A percentile compares a stretch with the other conserved stretches of the same genome.
phyloP scores from a whole-genome alignment of 2,797 vertebrate genomes.

The Aldrovandia affinis region DNA sequence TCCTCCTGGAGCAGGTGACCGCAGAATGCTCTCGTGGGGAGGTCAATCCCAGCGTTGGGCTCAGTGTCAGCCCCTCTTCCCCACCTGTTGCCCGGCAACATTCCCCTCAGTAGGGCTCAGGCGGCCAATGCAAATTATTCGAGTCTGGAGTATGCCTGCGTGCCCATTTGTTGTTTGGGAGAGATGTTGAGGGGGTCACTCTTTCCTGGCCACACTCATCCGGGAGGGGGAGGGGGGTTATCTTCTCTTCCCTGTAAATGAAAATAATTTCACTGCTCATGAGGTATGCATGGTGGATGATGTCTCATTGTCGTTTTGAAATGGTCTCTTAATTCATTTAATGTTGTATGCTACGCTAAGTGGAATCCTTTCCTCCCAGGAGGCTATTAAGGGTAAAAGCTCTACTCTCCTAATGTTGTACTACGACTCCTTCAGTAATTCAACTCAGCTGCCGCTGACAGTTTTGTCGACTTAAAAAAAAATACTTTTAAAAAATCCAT shows the following conservation, averaged over 20 bases:
- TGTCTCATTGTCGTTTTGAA: neutral
- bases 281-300: neutral
- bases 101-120: conserved; percentile 63
- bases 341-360: neutral
- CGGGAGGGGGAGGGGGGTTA: neutral
- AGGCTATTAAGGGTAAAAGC: neutral
- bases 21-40: conserved; percentile 52
- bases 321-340: conserved; percentile 2
- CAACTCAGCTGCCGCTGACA: neutral
- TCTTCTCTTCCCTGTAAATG: neutral
- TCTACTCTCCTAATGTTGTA: neutral
- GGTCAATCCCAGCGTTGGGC: conserved; percentile 51
- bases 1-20: conserved; percentile 74
- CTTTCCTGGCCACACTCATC: neutral
- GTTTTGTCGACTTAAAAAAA: neutral
- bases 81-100: conserved; percentile 75
- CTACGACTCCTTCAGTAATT: conserved; percentile 6
- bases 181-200: conserved; percentile 39
- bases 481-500: neutral
- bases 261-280: neutral
- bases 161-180: conserved; percentile 66
- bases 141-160: conserved; percentile 64
- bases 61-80: conserved; percentile 55
- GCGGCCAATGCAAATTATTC: conserved; percentile 69
- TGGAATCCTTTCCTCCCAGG: neutral